Base-by-base conservation (phyloP, 2,888 invertebrate genomes). In the Xestoiulus laeticollis region DNA sequence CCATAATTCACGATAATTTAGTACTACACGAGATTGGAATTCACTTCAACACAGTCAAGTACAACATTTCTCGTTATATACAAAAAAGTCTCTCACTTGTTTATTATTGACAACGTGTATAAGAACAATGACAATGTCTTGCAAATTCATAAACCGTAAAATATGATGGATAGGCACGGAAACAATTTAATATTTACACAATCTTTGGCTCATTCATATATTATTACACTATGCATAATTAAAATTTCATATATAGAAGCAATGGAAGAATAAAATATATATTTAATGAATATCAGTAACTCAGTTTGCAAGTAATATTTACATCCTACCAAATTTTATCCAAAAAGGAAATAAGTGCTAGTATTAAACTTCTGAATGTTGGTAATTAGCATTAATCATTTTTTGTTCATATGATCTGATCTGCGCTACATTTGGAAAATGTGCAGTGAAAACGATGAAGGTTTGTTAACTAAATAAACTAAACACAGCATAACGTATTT, bases 141-240 rank as follows among this genome's bases (percentile, higher is more conserved):
- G 78, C 30, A 78, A 78, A 78, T 78, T 78, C 30, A 78, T 32
- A 78, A 30, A 78, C 78, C 78, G 16, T 78, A 78, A 78, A 78
- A 78, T 78, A 78, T 78, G 78, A 78, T 78, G 30, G 78, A 78
- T 30, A 78, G 78, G 78, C 78, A 78, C 78, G 78, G 78, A 78
- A 78, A 78, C 78, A 78, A 78, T 78, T 78, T 78, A 78, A 78
- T 78, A 78, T 78, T 78, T 78, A 78, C 59, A 68, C 78, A 78
- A 78, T 78, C 78, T 78, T 78, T 78, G 78, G 78, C 78, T 78
- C 78, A 78, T 30, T 78, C 30, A 78, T 78, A 68, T 68, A 78
- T 32, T 78, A 30, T 78, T 32, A 78, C 30, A 78, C 30, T 78
- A 78, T 78, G 78, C 78, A 78, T 78, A 78, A 30, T 78, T 78